phyloP scores from a whole-genome alignment of 1,140 invertebrate genomes.

The Paraescarpia echinospica region DNA sequence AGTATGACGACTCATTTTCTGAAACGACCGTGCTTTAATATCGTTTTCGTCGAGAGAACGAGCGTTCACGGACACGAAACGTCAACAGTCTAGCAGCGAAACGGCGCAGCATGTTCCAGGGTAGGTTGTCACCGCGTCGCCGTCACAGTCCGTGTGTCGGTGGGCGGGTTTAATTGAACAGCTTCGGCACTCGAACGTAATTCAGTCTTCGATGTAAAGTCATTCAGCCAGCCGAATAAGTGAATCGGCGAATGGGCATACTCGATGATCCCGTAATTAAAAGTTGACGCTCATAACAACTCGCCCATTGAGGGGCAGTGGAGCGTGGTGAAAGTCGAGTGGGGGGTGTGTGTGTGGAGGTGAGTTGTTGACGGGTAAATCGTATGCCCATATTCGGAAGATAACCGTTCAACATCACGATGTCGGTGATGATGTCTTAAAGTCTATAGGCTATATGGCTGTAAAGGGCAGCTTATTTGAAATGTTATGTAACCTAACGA shows the following conservation, averaged over 20 bases:
- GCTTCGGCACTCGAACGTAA: background rate
- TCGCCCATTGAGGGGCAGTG: background rate
- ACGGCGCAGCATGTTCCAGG: slow-evolving; percentile 2
- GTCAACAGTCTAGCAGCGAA: background rate
- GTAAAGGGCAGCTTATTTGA: background rate
- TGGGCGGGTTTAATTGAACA: background rate
- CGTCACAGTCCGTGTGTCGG: background rate
- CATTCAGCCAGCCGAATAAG: background rate
- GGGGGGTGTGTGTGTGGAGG: background rate
- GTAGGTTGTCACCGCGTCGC: background rate
- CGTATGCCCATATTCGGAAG: background rate
- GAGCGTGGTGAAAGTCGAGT: background rate
- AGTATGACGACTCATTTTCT: background rate
- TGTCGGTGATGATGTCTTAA: background rate
- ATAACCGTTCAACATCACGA: background rate
- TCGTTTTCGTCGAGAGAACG: background rate
- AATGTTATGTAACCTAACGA: background rate
- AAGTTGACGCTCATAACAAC: background rate
- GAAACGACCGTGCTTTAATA: background rate
- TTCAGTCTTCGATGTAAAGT: background rate
- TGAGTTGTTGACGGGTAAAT: background rate
- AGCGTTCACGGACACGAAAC: background rate
- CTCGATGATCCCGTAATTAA: background rate
- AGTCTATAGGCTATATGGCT: background rate
- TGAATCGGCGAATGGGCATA: background rate